Conservation (phyloP, 2,113 vertebrate species). For the Pomatorhinus ruficollis region DNA sequence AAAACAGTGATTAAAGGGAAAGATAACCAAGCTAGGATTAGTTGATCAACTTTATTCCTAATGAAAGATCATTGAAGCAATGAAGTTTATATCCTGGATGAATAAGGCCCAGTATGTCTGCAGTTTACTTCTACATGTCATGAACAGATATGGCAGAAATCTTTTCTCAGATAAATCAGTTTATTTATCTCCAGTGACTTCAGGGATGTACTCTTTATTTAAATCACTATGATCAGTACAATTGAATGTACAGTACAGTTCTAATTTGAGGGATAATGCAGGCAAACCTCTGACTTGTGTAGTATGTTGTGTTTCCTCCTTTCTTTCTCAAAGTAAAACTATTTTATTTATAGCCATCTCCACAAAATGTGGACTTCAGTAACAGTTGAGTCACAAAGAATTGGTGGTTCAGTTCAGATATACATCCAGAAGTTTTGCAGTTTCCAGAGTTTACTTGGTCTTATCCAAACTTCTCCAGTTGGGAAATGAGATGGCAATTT, state of each 20-base stretch:
- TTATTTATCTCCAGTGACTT: not conserved
- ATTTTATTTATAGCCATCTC: not conserved
- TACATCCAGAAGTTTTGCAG: not conserved
- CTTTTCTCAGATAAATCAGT: not conserved
- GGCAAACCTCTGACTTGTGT: not conserved
- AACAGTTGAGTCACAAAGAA: not conserved
- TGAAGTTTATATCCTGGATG: not conserved
- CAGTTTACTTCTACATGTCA: not conserved
- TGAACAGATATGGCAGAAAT: not conserved
- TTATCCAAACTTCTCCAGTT: not conserved
- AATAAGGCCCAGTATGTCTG: not conserved
- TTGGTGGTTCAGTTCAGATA: not conserved
- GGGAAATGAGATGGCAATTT: not conserved
- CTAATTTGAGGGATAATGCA: not conserved
- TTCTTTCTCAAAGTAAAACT: not conserved
- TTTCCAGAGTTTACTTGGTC: conserved; percentile 3
- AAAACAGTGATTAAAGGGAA: not conserved
- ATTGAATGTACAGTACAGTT: not conserved
- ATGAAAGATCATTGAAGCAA: not conserved
- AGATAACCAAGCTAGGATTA: not conserved
- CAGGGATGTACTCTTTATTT: not conserved
- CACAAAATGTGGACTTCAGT: not conserved
- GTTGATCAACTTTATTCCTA: not conserved
- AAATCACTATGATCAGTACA: not conserved
- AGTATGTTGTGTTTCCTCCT: not conserved